These are phyloP conservation scores for Volucella bombylans DNA, from an alignment of 2,888 invertebrate genomes.

Conservation along the genomic window DNA sequence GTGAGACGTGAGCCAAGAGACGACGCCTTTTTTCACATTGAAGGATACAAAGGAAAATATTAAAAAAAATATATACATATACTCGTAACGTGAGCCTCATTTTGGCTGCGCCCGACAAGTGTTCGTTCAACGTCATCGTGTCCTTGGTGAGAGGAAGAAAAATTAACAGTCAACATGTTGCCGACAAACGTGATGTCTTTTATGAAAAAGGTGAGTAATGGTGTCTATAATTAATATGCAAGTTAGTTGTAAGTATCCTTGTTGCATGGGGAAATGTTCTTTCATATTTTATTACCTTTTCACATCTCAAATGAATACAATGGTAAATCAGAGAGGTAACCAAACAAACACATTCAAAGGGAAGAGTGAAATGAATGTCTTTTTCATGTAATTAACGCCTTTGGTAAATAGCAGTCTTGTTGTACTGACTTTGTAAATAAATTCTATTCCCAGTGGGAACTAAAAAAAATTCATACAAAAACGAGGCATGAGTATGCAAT, in stretches of 20 bases:
- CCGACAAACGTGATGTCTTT: slow-evolving; percentile 95
- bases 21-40: slow-evolving; percentile 26
- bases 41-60: background rate
- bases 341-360: too few species aligned
- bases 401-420: too few species aligned
- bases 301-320: too few species aligned
- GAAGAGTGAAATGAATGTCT: too few species aligned
- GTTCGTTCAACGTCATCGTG: slow-evolving; percentile 23
- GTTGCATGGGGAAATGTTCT: background rate
- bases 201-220: slow-evolving; percentile 92
- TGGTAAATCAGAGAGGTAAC: too few species aligned
- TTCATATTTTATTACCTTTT: too few species aligned
- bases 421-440: too few species aligned
- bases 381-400: too few species aligned
- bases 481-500: too few species aligned
- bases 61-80: background rate
- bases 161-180: slow-evolving; percentile 86
- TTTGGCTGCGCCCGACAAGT: background rate
- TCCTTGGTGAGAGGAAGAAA: slow-evolving; percentile 38
- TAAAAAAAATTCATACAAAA: too few species aligned
- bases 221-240: slow-evolving; percentile 51
- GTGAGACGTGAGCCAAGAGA: slow-evolving; percentile 14
- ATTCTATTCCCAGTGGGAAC: too few species aligned
- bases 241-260: background rate
- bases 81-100: background rate